Base-by-base conservation (phyloP, 2,888 invertebrate genomes). In the Hypomecis atomaria region DNA sequence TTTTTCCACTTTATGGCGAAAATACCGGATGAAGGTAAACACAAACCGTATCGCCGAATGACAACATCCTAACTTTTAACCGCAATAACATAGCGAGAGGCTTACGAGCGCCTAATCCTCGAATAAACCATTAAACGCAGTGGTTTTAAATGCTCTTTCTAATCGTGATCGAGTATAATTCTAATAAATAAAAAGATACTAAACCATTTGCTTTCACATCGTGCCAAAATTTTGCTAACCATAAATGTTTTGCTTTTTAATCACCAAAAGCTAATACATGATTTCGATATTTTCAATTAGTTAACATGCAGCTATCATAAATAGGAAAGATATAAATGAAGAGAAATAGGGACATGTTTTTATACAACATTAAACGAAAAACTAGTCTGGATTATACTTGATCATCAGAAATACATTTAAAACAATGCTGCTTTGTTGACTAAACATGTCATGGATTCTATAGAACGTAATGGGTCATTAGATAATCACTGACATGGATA, bases 1-100 rank as follows among this genome's bases (percentile, higher is more conserved):
- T 90, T 88, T 89, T 80, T 81, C 88, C 89, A 87, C 90, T 90
- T 80, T 90, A 90, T 88, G 92, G 87, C 86, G 91, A 89, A 86
- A 83, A 85, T 87, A 84, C 84, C 84, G 79, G 82, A 86, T 74
- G 92, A 92, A 92, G 92, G 92, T 92, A 92, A 91, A 86, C 70
- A 75, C 62, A 78, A 76, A 81, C 80, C 77, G 81, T 82, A 83
- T 75, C 82, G 85, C 81, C 84, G 79, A 87, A 81, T 88, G 88
- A 85, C 84, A 85, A 80, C 73, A 82, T 78, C 79, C 83, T 86
- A 88, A 86, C 85, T 85, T 78, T 78, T 89, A 91, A 90, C 92
- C 81, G 83, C 79, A 83, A 90, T 90, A 91, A 92, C 90, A 85
- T 85, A 88, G 79, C 81, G 83, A 87, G 71, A 88, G 89, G 90